Conservation (phyloP, 2,113 vertebrate species). For the Ceyx margarethae region DNA sequence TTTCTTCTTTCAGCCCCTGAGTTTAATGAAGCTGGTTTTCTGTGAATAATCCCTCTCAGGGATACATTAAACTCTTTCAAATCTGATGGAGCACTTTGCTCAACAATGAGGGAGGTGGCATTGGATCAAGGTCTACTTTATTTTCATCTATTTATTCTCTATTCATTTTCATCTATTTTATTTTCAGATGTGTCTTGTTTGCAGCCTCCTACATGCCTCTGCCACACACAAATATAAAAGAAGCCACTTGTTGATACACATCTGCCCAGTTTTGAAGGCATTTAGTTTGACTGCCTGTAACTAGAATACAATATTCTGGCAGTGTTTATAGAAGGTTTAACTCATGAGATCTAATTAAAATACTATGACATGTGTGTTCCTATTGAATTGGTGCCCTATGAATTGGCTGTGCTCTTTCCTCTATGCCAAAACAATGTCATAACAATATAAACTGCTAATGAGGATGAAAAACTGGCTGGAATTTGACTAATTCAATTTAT, state of each 20-base stretch:
- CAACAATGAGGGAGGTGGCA: neutral
- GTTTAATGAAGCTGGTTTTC: no score
- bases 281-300: neutral
- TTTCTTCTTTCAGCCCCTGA: no score
- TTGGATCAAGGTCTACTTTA: neutral
- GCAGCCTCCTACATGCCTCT: neutral
- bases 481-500: constrained; percentile 17
- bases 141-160: neutral
- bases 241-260: neutral
- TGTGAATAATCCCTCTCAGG: no score
- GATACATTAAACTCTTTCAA: no score
- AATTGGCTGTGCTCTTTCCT: constrained; percentile 38
- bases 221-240: neutral
- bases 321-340: constrained; percentile 42
- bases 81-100: neutral
- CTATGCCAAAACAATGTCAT: constrained; percentile 53
- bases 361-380: constrained; percentile 32
- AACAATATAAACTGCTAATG: constrained; percentile 61
- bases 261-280: neutral
- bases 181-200: neutral
- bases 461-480: constrained; percentile 53
- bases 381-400: constrained; percentile 48
- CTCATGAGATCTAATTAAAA: constrained; percentile 75
- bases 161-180: neutral
- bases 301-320: constrained; percentile 31